phyloP scores from a whole-genome alignment of 1,140 invertebrate species.

The Euschistus heros region DNA sequence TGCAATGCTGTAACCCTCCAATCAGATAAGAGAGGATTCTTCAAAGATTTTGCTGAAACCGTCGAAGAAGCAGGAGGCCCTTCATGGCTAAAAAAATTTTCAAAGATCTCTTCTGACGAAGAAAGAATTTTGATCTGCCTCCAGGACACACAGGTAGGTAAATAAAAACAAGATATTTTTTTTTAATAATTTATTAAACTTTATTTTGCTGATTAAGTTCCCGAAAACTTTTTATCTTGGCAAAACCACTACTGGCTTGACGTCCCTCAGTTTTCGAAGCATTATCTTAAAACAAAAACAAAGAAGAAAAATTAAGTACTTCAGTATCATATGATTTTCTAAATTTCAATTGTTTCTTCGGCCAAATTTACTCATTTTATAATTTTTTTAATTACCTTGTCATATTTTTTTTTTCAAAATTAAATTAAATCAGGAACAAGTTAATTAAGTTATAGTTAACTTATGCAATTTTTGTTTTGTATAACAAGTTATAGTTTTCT shows the following conservation, averaged over 20 bases:
- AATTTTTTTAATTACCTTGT: too few relatives aligned
- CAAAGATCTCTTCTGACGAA: slow-evolving; percentile 40
- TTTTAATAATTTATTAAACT: too few relatives aligned
- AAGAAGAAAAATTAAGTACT: neutral
- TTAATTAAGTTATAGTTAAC: too few relatives aligned
- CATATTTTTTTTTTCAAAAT: too few relatives aligned
- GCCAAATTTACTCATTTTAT: too few relatives aligned
- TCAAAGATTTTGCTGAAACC: slow-evolving; percentile 43
- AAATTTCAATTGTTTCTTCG: too few relatives aligned
- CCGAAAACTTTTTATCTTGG: neutral
- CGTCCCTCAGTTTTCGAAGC: neutral
- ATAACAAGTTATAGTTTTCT: too few relatives aligned
- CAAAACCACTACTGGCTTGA: neutral
- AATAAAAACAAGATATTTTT: too few relatives aligned
- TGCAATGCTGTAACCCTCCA: slow-evolving; percentile 49
- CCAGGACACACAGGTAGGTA: neutral
- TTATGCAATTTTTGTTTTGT: too few relatives aligned
- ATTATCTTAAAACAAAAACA: neutral
- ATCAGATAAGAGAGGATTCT: slow-evolving; percentile 47
- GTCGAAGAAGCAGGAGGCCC: slow-evolving; percentile 37
- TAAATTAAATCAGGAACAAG: too few relatives aligned
- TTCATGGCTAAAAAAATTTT: slow-evolving; percentile 44
- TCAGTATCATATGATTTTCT: too few relatives aligned
- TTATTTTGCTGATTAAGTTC: too few relatives aligned
- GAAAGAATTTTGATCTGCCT: slow-evolving; percentile 35